Conservation (phyloP, 2,797 vertebrate genomes). For the Brachyalestes nurse region DNA sequence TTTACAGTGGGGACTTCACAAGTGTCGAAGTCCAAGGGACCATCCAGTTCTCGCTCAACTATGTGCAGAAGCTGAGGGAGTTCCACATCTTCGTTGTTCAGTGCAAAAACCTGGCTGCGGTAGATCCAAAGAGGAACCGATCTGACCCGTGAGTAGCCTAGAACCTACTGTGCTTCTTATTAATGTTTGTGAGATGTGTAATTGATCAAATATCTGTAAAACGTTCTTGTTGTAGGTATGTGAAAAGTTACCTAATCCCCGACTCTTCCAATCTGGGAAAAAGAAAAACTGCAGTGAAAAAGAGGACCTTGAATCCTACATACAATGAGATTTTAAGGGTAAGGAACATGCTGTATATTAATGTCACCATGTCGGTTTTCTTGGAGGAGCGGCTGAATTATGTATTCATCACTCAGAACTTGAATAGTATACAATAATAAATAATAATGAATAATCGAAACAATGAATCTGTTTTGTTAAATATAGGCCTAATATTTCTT, state of each 20-base stretch:
- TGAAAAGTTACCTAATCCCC: constrained; percentile 93
- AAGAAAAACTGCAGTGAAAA: constrained; percentile 93
- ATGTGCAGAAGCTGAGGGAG: constrained; percentile 88
- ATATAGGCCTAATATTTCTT: neutral
- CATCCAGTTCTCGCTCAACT: constrained; percentile 93
- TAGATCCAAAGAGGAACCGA: constrained; percentile 87
- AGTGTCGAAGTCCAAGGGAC: constrained; percentile 90
- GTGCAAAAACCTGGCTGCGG: constrained; percentile 89
- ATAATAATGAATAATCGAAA: too few relatives aligned
- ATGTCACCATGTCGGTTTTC: neutral
- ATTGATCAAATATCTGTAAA: neutral
- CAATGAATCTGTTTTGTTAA: neutral
- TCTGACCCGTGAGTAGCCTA: constrained; percentile 92
- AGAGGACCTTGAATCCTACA: constrained; percentile 92
- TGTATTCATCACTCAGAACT: neutral
- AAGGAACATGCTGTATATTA: constrained; percentile 50
- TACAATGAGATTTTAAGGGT: constrained; percentile 97
- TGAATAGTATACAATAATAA: neutral
- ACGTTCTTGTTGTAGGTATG: constrained; percentile 82
- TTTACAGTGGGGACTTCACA: constrained; percentile 89
- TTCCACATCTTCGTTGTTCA: constrained; percentile 92
- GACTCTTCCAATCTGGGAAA: constrained; percentile 92
- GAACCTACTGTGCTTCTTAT: neutral
- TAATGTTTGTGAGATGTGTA: neutral
- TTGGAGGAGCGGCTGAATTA: neutral